Evolutionary conservation across 2,888 invertebrate species (phyloP), one percentile per base, ranked within the genome.

Genomic region (Hydroisotoma schaefferi): DNA sequence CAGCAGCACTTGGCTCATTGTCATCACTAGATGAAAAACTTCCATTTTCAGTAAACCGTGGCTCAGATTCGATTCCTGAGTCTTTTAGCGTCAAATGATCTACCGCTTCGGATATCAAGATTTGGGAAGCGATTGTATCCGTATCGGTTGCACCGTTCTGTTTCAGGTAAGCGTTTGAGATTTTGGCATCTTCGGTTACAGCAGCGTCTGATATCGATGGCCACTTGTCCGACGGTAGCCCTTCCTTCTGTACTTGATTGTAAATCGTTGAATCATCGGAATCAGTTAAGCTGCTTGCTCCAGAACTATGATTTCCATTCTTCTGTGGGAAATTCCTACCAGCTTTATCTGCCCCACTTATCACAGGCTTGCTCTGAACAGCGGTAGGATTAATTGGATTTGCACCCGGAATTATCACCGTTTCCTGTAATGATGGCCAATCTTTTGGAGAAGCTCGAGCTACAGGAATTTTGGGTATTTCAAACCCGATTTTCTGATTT

Each of bases 401-500:
- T 10, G 33, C 15, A 8, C 8, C 15, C 15, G 33, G 33, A 15
- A 15, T 10, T 33, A 33, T 15, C 15, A 49, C 12, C 15, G 76
- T 82, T 76, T 85, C 83, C 72, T 89, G 88, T 70, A 94, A 81
- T 71, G 90, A 86, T 73, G 94, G 94, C 94, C 94, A 94, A 78
- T 93, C 92, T 72, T 88, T 87, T 74, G 88, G 88, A 80, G 92
- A 25, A 47, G 18, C 23, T 47, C 47, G 23, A 47, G 25, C 25
- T 6, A 15, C 12, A 23, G 47, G 25, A 33, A 10, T 15, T 15
- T 33, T 33, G n/a, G n/a, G n/a, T n/a, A n/a, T n/a, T 33, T 15
- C 25, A 23, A 47, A 18, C 43, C 43, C 23, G 23, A 12, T 25
- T 18, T n/a, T 3, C 22, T 23, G 47, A 47, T 47, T 18, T 47